Percentiles rank a stretch among this genome's conserved stretches.
Conservation (phyloP, 2,113 vertebrate genomes). For the Pseudolaguvia tuberculata region DNA sequence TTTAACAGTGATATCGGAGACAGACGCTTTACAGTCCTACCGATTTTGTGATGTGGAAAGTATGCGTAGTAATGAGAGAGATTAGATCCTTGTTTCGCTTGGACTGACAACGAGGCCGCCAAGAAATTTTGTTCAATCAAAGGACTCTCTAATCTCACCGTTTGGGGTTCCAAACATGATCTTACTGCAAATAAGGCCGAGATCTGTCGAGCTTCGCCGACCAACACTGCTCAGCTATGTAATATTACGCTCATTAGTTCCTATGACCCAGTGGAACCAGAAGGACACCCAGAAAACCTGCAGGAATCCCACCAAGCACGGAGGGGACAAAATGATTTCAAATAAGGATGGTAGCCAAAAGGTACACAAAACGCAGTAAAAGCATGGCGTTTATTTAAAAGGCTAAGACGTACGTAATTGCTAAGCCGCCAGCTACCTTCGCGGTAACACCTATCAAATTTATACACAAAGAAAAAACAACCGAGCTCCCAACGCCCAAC, state of each 20-base stretch:
- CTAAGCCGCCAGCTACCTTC: no score
- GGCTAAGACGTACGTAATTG: no score
- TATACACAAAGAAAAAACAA: no score
- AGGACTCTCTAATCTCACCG: neutral
- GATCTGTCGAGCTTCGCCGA: neutral
- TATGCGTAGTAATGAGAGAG: conserved; percentile 8
- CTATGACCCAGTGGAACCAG: neutral
- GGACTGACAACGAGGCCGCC: neutral
- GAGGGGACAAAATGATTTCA: no score
- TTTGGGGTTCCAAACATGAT: neutral
- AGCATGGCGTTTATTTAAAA: no score
- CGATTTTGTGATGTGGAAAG: conserved; percentile 9
- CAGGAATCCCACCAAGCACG: no score
- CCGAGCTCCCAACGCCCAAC: no score
- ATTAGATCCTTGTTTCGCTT: neutral
- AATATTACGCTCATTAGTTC: neutral
- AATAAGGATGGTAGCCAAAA: no score
- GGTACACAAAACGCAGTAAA: no score
- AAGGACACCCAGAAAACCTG: neutral
- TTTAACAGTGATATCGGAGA: conserved; percentile 7
- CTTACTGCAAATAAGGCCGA: neutral
- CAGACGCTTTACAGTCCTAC: neutral
- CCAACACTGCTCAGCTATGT: neutral
- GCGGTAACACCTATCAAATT: no score
- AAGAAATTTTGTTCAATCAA: neutral